Percentiles rank a stretch among this genome's conserved stretches.
phyloP scores from a whole-genome alignment of 1,140 invertebrate genomes.

The Araneus ventricosus region DNA sequence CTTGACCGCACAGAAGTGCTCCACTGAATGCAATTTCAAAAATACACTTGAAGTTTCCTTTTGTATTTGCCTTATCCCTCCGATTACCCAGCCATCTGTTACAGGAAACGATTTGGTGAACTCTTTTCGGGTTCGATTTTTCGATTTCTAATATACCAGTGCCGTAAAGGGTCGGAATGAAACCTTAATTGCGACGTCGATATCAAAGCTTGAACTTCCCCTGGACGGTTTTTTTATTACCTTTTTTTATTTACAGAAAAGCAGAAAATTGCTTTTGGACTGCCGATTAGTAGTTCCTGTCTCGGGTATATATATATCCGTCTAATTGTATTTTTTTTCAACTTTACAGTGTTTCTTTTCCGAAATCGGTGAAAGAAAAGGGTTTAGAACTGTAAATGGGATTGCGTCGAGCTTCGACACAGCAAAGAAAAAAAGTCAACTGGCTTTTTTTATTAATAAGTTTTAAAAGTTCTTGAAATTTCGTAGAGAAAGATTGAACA shows the following conservation, averaged over 20 bases:
- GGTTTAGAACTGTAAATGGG: background rate
- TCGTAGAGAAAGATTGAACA: too few species aligned
- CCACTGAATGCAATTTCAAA: background rate
- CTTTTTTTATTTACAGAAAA: slow-evolving; percentile 28
- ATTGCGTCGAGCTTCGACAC: background rate
- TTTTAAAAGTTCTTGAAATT: too few species aligned
- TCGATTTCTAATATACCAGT: slow-evolving; percentile 44
- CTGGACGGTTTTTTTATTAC: background rate
- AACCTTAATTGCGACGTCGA: slow-evolving; percentile 29
- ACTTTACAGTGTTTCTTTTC: background rate
- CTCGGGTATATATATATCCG: background rate
- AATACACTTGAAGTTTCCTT: background rate
- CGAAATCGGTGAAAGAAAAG: background rate
- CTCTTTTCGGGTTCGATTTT: background rate
- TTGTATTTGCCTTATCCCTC: background rate
- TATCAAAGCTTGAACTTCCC: slow-evolving; percentile 37
- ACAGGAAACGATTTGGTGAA: slow-evolving; percentile 1
- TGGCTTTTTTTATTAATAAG: background rate
- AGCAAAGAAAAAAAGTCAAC: background rate
- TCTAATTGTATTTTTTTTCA: slow-evolving; percentile 18
- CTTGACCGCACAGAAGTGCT: background rate
- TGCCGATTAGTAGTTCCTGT: slow-evolving; percentile 56
- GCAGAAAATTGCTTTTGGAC: slow-evolving; percentile 61
- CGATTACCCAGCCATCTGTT: background rate
- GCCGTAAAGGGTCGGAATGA: background rate